Percentiles rank a stretch among this genome's conserved stretches.
Conservation (phyloP, 2,888 invertebrate genomes). For the Acleris laterana region DNA sequence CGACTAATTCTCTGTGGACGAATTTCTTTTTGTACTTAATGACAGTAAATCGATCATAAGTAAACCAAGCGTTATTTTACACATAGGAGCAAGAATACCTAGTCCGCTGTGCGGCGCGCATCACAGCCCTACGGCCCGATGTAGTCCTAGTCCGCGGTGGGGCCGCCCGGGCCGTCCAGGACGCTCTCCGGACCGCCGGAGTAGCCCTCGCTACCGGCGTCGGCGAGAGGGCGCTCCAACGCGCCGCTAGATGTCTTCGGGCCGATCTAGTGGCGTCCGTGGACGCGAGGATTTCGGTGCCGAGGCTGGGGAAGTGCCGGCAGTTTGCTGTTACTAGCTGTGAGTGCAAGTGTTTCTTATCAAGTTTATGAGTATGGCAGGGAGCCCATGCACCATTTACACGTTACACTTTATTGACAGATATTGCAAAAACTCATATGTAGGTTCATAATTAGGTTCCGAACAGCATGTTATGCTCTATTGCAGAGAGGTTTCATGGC, state of each 20-base stretch:
- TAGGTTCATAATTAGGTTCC: no score
- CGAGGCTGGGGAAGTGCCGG: constrained; percentile 92
- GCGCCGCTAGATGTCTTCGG: constrained; percentile 91
- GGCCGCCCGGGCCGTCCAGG: constrained; percentile 94
- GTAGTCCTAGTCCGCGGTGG: constrained; percentile 95
- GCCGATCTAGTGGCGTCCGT: constrained; percentile 94
- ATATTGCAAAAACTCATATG: no score
- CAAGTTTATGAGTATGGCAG: no score
- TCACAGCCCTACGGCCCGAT: constrained; percentile 92
- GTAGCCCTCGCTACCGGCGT: constrained; percentile 96
- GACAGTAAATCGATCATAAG: no score
- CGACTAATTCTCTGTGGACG: no score
- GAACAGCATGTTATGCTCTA: no score
- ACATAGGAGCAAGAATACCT: constrained; percentile 93
- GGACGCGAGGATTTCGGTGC: constrained; percentile 93
- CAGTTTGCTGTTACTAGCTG: constrained; percentile 89
- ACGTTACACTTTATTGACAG: no score
- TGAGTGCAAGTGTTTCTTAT: constrained; percentile 43
- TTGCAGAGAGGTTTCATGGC: no score
- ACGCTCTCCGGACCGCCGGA: constrained; percentile 87
- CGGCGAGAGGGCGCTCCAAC: constrained; percentile 76
- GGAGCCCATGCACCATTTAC: no score
- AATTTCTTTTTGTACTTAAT: no score
- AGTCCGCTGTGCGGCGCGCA: constrained; percentile 92
- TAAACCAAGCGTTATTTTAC: neutral